Evolutionary conservation across 2,797 vertebrate genomes (phyloP), one percentile per base, ranked within the genome.

Genomic region (Rachycentron canadum): DNA sequence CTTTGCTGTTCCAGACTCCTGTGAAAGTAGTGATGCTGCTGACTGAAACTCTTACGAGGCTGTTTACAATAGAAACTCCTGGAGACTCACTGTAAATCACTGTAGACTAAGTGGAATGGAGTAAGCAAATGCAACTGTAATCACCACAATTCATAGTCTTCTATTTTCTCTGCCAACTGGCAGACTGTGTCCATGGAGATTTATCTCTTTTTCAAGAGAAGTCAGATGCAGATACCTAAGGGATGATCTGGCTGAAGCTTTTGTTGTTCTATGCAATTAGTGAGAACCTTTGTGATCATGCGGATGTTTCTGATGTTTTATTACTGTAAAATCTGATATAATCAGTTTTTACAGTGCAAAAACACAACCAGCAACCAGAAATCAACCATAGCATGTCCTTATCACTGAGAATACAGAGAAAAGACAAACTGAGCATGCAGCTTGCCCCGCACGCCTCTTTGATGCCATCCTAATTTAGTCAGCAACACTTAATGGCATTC

Each of bases 381-480:
- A 26, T 14, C 32, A 17, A 57, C 30, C 38, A 30, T 63, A 64
- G 49, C 72, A 50, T 55, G 38, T 62, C 26, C 32, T 70, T 17
- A 74, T 69, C 38, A 50, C 17, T 62, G 61, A 49, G 40, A 32
- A 73, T 16, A 32, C 7, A 5, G 69, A 45, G 53, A 26, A 53
- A 66, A 61, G 53, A 69, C 71, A 60, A 60, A 45, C 63, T 81
- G 66, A 55, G 68, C 72, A 78, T 76, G 68, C 79, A 73, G 76
- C 69, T 71, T 64, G 75, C 49, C 59, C 76, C 56, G 60, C 60
- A 57, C 3, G 53, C 41, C 11, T 72, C 60, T 73, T 45, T 79
- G 70, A 84, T 67, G 72, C 59, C 67, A 41, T 79, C 86, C 65
- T 78, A 82, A 89, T 91, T 86, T 83, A 83, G 78, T 81, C 82